Evolutionary conservation across 2,797 vertebrate species (phyloP).

Genomic region (Botia kubotai): DNA sequence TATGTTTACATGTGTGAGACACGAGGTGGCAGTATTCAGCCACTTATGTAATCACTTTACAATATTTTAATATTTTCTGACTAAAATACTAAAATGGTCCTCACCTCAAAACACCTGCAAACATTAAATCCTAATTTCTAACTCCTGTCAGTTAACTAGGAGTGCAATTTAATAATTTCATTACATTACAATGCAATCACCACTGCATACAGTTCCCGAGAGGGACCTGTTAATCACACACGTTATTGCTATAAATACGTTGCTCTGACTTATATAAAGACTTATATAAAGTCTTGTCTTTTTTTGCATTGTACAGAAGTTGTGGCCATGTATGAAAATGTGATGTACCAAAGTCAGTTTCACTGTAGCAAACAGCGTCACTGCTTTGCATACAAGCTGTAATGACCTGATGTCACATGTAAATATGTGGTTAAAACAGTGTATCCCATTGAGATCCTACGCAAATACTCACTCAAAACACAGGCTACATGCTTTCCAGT

Average conservation of each 20-base stretch:
- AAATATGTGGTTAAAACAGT: conserved; percentile 14
- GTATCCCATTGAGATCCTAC: conserved; percentile 1
- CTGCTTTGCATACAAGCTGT: conserved; percentile 18
- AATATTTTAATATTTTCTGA: not conserved
- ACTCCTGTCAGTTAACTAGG: too few relatives aligned
- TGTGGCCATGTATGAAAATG: not conserved
- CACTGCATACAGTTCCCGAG: too few relatives aligned
- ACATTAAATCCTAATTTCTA: too few relatives aligned
- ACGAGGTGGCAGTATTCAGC: conserved; percentile 32
- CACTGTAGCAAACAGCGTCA: not conserved
- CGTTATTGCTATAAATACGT: too few relatives aligned
- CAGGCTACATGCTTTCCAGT: not conserved
- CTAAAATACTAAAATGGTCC: not conserved
- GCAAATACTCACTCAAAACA: conserved; percentile 21
- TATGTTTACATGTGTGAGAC: not conserved
- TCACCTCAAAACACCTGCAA: too few relatives aligned
- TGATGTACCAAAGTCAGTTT: not conserved
- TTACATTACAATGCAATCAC: too few relatives aligned
- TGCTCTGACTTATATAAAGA: too few relatives aligned
- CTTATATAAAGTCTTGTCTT: too few relatives aligned
- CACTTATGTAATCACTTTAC: not conserved
- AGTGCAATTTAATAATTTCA: too few relatives aligned
- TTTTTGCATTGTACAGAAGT: not conserved
- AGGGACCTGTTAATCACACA: too few relatives aligned
- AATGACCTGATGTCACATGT: conserved; percentile 7